Conservation (phyloP, 2,113 vertebrate genomes). For the Albula goreensis region DNA sequence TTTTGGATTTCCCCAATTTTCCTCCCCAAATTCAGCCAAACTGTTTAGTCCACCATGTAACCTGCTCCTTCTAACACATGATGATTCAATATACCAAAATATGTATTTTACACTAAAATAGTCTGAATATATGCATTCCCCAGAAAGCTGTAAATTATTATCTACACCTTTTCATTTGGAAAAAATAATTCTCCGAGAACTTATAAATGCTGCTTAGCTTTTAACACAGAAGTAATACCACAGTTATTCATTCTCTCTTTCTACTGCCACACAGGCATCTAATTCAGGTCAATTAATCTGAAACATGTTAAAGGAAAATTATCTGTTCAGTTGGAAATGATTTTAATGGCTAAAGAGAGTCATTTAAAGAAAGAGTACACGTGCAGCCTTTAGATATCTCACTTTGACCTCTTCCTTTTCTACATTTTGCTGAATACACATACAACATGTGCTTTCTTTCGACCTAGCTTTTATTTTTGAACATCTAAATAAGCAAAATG, state of each 20-base stretch:
- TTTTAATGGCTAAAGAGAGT: slow-evolving; percentile 1
- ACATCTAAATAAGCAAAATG: not conserved
- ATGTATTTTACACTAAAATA: not conserved
- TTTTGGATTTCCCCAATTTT: no score
- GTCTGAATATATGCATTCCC: not conserved
- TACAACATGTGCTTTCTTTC: not conserved
- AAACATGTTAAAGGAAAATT: not conserved
- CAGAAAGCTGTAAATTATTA: not conserved
- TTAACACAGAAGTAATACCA: no score
- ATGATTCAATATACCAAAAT: not conserved
- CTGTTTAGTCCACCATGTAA: no score
- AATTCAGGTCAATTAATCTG: no score
- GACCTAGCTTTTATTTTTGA: not conserved
- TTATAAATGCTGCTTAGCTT: no score
- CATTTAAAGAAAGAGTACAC: not conserved
- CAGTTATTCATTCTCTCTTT: no score
- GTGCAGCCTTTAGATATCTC: not conserved
- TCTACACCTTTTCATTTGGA: not conserved
- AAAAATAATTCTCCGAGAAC: not conserved
- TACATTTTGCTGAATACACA: not conserved
- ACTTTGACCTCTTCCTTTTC: not conserved
- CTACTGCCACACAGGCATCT: no score
- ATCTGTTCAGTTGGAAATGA: not conserved
- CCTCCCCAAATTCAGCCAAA: no score
- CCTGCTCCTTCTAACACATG: no score